phyloP scores from a whole-genome alignment of 2,113 vertebrate genomes.

The Nyctereutes procyonoides region DNA sequence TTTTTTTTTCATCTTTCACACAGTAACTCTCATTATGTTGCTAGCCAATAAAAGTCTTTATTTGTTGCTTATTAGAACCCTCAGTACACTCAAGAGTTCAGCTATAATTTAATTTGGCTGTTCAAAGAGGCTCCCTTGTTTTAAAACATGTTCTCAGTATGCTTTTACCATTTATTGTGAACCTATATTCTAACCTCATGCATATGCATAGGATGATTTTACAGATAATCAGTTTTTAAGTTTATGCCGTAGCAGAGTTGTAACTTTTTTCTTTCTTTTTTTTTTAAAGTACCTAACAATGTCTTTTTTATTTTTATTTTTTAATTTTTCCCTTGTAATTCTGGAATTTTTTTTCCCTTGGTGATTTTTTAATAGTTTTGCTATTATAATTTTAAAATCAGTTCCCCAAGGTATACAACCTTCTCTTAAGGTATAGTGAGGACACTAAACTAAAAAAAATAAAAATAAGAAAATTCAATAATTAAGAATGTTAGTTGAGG shows the following conservation, averaged over 20 bases:
- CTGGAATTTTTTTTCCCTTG: background rate
- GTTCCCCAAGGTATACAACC: constrained; percentile 39
- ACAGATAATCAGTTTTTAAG: constrained; percentile 68
- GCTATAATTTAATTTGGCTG: constrained; percentile 86
- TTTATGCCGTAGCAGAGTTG: constrained; percentile 36
- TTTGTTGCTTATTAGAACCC: constrained; percentile 87
- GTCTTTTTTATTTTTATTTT: constrained; percentile 63
- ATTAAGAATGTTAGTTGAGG: constrained; percentile 39
- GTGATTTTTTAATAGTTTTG: constrained; percentile 58
- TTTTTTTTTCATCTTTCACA: constrained; percentile 72
- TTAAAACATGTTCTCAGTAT: constrained; percentile 81
- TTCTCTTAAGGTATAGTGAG: constrained; percentile 41
- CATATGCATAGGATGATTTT: constrained; percentile 57
- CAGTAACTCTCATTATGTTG: constrained; percentile 83
- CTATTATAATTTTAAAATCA: constrained; percentile 43
- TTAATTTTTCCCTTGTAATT: background rate
- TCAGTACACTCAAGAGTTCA: constrained; percentile 85
- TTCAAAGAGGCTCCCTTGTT: constrained; percentile 85
- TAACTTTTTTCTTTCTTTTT: constrained; percentile 45
- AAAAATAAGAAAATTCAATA: background rate
- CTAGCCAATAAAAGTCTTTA: constrained; percentile 84
- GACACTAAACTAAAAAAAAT: background rate
- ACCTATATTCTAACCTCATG: constrained; percentile 78
- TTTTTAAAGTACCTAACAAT: constrained; percentile 26
- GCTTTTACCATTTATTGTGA: constrained; percentile 78